A percentile compares a stretch with the other conserved stretches of the same genome.
Evolutionary conservation across 2,888 invertebrate genomes (phyloP).

Genomic region (Tetramorium bicarinatum): DNA sequence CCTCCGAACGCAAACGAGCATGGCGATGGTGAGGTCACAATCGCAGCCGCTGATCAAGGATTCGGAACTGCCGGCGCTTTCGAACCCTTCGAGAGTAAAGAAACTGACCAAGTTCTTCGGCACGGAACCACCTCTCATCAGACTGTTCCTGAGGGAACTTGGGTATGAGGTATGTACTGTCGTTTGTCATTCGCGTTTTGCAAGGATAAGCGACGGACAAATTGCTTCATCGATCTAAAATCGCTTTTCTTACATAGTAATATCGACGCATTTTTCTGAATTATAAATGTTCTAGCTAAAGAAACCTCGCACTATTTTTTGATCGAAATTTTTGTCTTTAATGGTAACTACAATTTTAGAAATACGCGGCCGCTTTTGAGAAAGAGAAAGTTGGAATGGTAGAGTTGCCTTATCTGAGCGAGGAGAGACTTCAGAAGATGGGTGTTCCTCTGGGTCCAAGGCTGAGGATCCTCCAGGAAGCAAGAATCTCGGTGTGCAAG

Average conservation of each 20-base stretch:
- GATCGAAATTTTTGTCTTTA: conserved; percentile 4
- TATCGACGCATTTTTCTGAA: not conserved
- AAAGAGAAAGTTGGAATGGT: conserved; percentile 96
- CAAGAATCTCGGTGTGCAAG: conserved; percentile 90
- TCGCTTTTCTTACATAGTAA: not conserved
- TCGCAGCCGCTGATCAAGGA: conserved; percentile 88
- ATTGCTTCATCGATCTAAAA: not conserved
- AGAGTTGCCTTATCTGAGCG: conserved; percentile 96
- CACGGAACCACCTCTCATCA: conserved; percentile 95
- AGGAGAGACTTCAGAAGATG: conserved; percentile 94
- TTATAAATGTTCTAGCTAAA: not conserved
- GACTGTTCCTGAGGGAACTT: conserved; percentile 95
- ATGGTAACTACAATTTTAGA: conserved; percentile 87
- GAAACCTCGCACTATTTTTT: not conserved
- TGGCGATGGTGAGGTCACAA: conserved; percentile 89
- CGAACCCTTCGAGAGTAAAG: conserved; percentile 95
- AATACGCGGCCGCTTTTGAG: conserved; percentile 94
- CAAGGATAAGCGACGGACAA: not conserved
- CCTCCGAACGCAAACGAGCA: conserved; percentile 90
- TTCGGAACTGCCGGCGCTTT: conserved; percentile 91
- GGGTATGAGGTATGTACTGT: conserved; percentile 93
- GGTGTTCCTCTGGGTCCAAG: conserved; percentile 97
- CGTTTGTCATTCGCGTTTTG: not conserved
- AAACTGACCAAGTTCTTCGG: conserved; percentile 97
- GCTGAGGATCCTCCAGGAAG: conserved; percentile 95